These are phyloP conservation scores for Zootermopsis nevadensis DNA, from an alignment of 2,888 invertebrate genomes.

Conservation along the genomic window DNA sequence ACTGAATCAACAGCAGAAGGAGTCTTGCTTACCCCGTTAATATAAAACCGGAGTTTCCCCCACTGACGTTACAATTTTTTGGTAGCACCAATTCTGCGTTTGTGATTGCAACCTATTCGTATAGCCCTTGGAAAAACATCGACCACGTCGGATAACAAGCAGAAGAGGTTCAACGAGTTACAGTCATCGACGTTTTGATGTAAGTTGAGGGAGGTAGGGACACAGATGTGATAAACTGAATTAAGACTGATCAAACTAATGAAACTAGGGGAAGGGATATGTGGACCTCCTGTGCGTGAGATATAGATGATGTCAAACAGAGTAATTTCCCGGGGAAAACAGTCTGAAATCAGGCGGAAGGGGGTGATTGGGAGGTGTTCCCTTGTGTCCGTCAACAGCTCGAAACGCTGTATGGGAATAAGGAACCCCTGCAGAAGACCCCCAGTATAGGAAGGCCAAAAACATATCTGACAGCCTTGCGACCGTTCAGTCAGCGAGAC, in stretches of 20 bases:
- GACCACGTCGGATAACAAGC: conserved; percentile 18
- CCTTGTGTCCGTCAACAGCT: conserved; percentile 38
- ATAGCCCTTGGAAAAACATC: conserved; percentile 27
- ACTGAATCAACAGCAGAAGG: conserved; percentile 17
- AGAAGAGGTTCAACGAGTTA: conserved; percentile 22
- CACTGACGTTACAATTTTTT: not conserved
- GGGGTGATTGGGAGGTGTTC: conserved; percentile 36
- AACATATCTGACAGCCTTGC: not conserved
- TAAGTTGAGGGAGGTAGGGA: not conserved
- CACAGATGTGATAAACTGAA: conserved; percentile 53
- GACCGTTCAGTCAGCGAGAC: not conserved
- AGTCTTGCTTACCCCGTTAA: not conserved
- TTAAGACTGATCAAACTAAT: conserved; percentile 51
- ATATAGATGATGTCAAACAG: conserved; percentile 49
- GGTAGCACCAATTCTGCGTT: not conserved
- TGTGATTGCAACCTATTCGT: too few relatives aligned
- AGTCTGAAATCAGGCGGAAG: conserved; percentile 41
- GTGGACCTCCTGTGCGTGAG: conserved; percentile 14
- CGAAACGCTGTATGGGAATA: not conserved
- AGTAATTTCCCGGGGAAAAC: conserved; percentile 51
- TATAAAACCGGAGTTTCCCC: conserved; percentile 7
- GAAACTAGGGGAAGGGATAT: conserved; percentile 48
- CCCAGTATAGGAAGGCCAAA: not conserved
- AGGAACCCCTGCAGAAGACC: conserved; percentile 8
- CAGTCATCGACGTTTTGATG: conserved; percentile 12